Percentiles rank a stretch among this genome's conserved stretches.
Conservation (phyloP, 1,140 invertebrate species). For the Hyles euphorbiae region DNA sequence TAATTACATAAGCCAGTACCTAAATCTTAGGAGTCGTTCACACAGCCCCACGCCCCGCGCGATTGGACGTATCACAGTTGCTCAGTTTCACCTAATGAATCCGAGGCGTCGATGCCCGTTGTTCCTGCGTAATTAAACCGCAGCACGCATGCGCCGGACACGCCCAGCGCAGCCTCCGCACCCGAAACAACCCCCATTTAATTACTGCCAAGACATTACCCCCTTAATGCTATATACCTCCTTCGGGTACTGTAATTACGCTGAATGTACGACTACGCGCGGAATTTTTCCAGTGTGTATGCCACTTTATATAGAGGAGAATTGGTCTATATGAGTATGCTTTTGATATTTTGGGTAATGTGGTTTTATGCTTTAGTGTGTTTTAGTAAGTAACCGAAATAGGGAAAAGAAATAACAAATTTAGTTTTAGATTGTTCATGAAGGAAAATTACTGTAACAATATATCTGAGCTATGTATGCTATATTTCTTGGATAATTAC, state of each 20-base stretch:
- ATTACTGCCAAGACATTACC: slow-evolving; percentile 72
- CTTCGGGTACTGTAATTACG: slow-evolving; percentile 9
- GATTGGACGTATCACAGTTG: slow-evolving; percentile 9
- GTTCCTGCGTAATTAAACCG: slow-evolving; percentile 62
- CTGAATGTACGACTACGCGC: neutral
- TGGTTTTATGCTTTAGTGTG: no score
- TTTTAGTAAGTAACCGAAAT: no score
- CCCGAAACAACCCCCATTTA: slow-evolving; percentile 41
- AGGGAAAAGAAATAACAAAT: no score
- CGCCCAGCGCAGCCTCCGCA: slow-evolving; percentile 62
- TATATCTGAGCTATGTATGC: no score
- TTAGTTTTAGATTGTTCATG: no score
- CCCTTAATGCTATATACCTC: slow-evolving; percentile 55
- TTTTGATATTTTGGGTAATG: no score
- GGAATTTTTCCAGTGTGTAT: no score
- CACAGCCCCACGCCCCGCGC: slow-evolving; percentile 8
- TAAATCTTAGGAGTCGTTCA: neutral
- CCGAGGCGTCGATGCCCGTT: slow-evolving; percentile 59
- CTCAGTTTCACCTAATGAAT: slow-evolving; percentile 50
- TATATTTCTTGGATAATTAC: no score
- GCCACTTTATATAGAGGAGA: no score
- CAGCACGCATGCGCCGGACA: slow-evolving; percentile 60
- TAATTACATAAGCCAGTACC: no score
- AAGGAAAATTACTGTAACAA: no score
- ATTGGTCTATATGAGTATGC: no score